Base-by-base conservation (phyloP, 2,113 vertebrate species). In the Podarcis raffonei region DNA sequence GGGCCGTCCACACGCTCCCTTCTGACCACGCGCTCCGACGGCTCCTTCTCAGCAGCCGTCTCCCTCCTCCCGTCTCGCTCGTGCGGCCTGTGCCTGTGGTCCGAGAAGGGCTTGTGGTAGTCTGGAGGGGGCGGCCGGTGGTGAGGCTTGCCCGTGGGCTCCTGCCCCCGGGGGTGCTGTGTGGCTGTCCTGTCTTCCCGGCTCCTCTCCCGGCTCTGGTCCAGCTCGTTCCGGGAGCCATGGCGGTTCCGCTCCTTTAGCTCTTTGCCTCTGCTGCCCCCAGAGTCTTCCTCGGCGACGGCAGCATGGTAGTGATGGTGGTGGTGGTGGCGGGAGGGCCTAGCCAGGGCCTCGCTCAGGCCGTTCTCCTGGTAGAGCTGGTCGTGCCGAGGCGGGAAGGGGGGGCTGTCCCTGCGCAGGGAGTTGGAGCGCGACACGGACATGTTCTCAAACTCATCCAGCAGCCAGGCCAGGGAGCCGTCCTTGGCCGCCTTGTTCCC, bases 391-490 rank as follows among this genome's bases (percentile, higher is more conserved):
- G 96, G 95, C 0, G 97, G 97, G 1, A 94, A 95, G 0, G 98
- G 98, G 0, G 98, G 98, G 92, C 98, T 99, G 91, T 97, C 98
- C 91, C 97, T 96, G 32, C 98, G 97, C 92, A 99, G 96, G 20
- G 99, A 99, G 94, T 99, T 99, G 91, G 99, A 99, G 89, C 98
- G 98, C 0, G 97, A 98, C 90, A 99, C 98, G 0, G 98, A 99
- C 98, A 99, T 98, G 92, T 96, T 97, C 95, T 99, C 98, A 89
- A 99, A 99, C 92, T 98, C 98, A 9, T 98, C 98, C 90, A 99
- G 94, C 85, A 99, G 97, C 98, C 98, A 98, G 0, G 98, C 98
- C 71, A 99, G 96, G 15, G 98, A 98, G 87, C 98, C 98, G 35
- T 98, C 98, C 83, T 95, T 97, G 57, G 96, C 96, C 0, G 98